Conservation (phyloP, 1,140 invertebrate species). For the Drosophila tani region DNA sequence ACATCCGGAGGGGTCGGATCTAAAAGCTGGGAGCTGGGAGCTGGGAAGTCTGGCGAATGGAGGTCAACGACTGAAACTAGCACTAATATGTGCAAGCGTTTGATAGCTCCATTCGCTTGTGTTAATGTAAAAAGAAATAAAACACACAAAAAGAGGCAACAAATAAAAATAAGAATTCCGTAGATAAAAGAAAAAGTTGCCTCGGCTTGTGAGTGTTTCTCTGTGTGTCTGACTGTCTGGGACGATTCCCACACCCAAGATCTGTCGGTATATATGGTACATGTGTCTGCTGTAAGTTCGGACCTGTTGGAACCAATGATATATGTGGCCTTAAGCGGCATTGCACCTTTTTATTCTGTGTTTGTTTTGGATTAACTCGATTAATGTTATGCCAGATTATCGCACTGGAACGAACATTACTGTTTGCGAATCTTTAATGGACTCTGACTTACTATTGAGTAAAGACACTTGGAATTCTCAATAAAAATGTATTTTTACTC, state of each 20-base stretch:
- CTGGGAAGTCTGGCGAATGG: constrained; percentile 72
- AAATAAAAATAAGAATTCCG: constrained; percentile 61
- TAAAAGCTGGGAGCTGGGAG: not conserved
- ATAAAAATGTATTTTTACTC: not conserved
- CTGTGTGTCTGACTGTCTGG: constrained; percentile 32
- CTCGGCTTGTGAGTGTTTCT: constrained; percentile 16
- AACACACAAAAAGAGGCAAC: constrained; percentile 61
- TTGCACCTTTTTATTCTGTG: constrained; percentile 46
- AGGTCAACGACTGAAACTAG: constrained; percentile 84
- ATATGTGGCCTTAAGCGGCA: constrained; percentile 36
- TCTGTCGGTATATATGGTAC: constrained; percentile 18
- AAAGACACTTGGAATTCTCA: not conserved
- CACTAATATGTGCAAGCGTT: constrained; percentile 63
- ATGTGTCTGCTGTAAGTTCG: constrained; percentile 44
- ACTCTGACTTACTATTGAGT: not conserved
- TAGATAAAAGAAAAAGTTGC: constrained; percentile 72
- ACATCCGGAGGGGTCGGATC: constrained; percentile 11
- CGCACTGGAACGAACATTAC: not conserved
- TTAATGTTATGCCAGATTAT: constrained; percentile 28
- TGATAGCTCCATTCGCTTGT: constrained; percentile 62
- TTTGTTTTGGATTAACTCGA: constrained; percentile 39
- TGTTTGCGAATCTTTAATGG: not conserved
- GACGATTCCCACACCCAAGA: constrained; percentile 24
- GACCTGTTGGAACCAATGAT: constrained; percentile 63
- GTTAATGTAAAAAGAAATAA: constrained; percentile 78